Evolutionary conservation across 53 echinoderm and acorn worm species (phyloP).

Genomic region (Holothuria scabra): DNA sequence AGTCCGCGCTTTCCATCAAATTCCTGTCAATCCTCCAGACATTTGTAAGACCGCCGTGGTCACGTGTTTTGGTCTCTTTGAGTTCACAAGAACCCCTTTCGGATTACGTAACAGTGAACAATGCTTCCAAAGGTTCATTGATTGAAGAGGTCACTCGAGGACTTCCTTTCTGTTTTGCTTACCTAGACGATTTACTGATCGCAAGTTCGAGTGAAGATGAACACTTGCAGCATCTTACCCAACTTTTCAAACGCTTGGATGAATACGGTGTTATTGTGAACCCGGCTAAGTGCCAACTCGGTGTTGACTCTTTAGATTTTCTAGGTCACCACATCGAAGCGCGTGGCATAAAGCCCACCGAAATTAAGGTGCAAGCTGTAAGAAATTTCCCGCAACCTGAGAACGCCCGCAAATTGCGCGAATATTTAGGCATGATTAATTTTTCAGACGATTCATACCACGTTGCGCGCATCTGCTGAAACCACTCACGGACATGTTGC

Average conservation of each 20-base stretch:
- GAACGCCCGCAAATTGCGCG: neutral
- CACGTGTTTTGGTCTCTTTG: conserved; percentile 42
- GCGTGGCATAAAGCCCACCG: no score
- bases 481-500: neutral
- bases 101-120: neutral
- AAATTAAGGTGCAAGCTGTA: no score
- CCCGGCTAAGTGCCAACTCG: no score
- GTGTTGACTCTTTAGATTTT: no score
- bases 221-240: neutral
- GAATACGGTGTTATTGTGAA: no score
- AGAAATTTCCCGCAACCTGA: neutral
- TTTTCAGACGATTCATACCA: no score
- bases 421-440: no score
- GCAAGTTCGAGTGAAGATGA: neutral
- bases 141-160: neutral
- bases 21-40: conserved; percentile 38
- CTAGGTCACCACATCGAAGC: no score
- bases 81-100: conserved; percentile 37
- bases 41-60: conserved; percentile 44
- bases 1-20: conserved; percentile 52
- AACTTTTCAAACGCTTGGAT: no score
- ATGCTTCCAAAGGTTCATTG: neutral
- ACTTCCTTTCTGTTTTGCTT: neutral
- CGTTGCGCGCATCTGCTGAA: no score
- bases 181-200: neutral